phyloP scores from a whole-genome alignment of 2,888 invertebrate species.

The Tipula confusa region DNA sequence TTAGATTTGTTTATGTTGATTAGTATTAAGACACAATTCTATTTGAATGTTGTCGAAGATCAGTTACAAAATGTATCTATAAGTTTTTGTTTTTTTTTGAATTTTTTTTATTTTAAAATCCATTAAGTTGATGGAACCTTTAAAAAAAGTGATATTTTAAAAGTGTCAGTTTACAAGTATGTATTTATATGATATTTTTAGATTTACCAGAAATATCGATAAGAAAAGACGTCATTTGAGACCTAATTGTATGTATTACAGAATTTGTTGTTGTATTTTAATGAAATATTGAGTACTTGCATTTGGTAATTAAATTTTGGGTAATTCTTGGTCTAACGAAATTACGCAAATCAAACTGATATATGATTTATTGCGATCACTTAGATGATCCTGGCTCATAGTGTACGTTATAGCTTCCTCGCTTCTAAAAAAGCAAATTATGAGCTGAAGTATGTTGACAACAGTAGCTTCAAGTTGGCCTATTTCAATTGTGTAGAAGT shows the following conservation, averaged over 20 bases:
- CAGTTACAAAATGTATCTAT: not conserved
- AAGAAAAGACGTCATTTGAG: not conserved
- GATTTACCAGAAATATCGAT: not conserved
- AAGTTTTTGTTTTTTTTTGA: not conserved
- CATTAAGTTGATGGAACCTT: not conserved
- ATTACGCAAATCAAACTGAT: too few species aligned
- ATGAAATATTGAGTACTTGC: too few species aligned
- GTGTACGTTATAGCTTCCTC: too few species aligned
- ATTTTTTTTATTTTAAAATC: not conserved
- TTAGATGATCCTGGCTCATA: too few species aligned
- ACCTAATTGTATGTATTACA: not conserved
- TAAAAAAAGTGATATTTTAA: not conserved
- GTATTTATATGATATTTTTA: not conserved
- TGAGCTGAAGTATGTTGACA: too few species aligned
- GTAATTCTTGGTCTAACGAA: too few species aligned
- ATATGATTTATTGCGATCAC: too few species aligned
- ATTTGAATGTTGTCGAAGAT: not conserved
- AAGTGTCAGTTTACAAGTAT: not conserved
- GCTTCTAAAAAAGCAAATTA: too few species aligned
- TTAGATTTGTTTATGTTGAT: constrained; percentile 3
- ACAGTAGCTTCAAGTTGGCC: too few species aligned
- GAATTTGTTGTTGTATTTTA: too few species aligned
- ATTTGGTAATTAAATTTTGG: too few species aligned
- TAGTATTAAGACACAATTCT: not conserved
- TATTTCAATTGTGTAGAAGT: too few species aligned